phyloP scores from a whole-genome alignment of 1,140 invertebrate species.

The Drosophila biarmipes region DNA sequence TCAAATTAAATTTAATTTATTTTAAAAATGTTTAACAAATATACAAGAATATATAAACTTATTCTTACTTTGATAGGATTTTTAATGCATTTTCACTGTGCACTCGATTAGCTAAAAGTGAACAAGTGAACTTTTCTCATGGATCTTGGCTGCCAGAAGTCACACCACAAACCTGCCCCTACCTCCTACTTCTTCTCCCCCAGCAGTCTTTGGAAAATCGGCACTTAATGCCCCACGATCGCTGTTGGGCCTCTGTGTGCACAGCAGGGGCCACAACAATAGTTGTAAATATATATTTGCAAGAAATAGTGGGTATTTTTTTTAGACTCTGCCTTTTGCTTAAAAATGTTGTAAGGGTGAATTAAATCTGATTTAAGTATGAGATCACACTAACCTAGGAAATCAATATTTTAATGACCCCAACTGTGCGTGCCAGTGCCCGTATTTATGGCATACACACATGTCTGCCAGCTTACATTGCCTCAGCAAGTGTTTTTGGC shows the following conservation, averaged over 20 bases:
- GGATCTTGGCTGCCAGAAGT: conserved; percentile 20
- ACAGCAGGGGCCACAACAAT: background rate
- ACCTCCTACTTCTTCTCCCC: background rate
- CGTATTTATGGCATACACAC: conserved; percentile 39
- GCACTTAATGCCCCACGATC: conserved; percentile 17
- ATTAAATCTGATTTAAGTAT: background rate
- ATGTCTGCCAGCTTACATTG: conserved; percentile 30
- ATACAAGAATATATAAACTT: too few species aligned
- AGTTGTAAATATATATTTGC: background rate
- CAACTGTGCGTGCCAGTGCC: conserved; percentile 1
- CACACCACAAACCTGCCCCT: background rate
- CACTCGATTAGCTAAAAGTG: conserved; percentile 11
- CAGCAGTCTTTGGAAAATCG: background rate
- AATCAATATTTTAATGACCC: conserved; percentile 5
- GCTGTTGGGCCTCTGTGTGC: background rate
- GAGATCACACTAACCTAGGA: too few species aligned
- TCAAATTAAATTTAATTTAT: too few species aligned
- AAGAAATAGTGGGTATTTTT: background rate
- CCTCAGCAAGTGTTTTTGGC: conserved; percentile 64
- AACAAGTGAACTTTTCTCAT: conserved; percentile 17
- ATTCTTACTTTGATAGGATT: background rate
- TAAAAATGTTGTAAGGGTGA: too few species aligned
- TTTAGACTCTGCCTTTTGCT: too few species aligned
- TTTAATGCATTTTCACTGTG: conserved; percentile 3
- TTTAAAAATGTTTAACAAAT: too few species aligned